Evolutionary conservation across 1,140 invertebrate genomes (phyloP).

Genomic region (Neodiprion pinetum): DNA sequence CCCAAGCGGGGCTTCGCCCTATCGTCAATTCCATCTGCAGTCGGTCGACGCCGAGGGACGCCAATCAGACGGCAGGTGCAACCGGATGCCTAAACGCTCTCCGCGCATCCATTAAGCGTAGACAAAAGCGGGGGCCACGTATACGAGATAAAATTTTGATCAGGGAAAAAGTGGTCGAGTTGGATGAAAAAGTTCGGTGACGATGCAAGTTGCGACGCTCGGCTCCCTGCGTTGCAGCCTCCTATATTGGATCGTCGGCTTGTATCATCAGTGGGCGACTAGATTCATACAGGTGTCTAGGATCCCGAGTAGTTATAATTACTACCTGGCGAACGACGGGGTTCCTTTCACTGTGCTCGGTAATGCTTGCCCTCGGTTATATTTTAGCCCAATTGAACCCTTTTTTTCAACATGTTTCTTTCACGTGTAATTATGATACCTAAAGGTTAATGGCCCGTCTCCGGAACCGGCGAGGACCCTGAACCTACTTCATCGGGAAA

Average conservation of each 20-base stretch:
- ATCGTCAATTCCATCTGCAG: background rate
- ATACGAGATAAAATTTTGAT: background rate
- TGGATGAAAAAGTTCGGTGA: background rate
- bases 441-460: no score
- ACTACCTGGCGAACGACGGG: background rate
- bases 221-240: background rate
- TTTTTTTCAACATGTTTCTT: no score
- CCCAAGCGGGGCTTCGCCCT: background rate
- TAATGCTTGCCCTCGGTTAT: no score
- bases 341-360: background rate
- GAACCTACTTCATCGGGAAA: no score
- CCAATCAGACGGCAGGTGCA: slow-evolving; percentile 3
- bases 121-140: background rate
- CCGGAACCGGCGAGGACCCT: no score
- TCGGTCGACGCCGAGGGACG: background rate
- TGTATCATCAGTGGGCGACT: background rate
- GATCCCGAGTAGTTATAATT: slow-evolving; percentile 2
- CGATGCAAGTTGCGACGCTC: background rate
- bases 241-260: background rate
- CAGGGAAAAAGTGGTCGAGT: background rate
- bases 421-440: no score
- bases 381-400: no score
- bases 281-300: background rate
- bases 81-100: background rate
- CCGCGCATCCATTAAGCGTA: background rate